Base-by-base conservation (phyloP, 2,113 vertebrate genomes). In the Podarcis cretensis region DNA sequence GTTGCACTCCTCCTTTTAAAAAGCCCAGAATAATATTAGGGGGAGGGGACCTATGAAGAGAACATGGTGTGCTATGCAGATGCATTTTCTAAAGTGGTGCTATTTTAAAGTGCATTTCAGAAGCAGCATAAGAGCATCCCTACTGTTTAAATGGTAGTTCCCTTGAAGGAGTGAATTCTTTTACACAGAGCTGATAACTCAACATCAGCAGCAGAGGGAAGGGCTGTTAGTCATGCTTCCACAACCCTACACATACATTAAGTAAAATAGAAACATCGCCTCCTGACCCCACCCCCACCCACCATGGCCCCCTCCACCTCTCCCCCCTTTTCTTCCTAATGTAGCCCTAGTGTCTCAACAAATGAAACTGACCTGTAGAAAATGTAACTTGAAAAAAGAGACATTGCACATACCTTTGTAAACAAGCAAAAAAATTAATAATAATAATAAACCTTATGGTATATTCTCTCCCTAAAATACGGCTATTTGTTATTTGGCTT, bases 91-190 rank as follows among this genome's bases (percentile, higher is more conserved):
- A n/a, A 78, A 83, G 14, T 3, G 1, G 21, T 2, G 32, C 10
- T 0, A 20, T 1, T n/a, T 82, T 54, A 0, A 0, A 35, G 74
- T 0, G 7, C 0, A 8, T 21, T 27, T 54, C 54, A 37, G 54
- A 2, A 43, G 21, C 88, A 65, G 27, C 0, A 0, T 0, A 27
- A 48, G 35, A 87, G 32, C 89, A 89, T 87, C 85, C 68, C 65
- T 12, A 8, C 1, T 0, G 9, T 37, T 79, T 40, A 54, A 5
- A 3, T 40, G 40, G n/a, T 4, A 1, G 6, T 59, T 86, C 8
- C 35, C 27, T 0, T 12, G 57, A 12, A 3, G 1, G 21, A 25
- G 35, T 23, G 32, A 25, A 59, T 73, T 43, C 9, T n/a, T 59
- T 30, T 21, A 35, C 59, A 81, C 69, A 82, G 16, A 35, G 16